Conservation (phyloP, 2,888 invertebrate species). For the Oscheius sp. region DNA sequence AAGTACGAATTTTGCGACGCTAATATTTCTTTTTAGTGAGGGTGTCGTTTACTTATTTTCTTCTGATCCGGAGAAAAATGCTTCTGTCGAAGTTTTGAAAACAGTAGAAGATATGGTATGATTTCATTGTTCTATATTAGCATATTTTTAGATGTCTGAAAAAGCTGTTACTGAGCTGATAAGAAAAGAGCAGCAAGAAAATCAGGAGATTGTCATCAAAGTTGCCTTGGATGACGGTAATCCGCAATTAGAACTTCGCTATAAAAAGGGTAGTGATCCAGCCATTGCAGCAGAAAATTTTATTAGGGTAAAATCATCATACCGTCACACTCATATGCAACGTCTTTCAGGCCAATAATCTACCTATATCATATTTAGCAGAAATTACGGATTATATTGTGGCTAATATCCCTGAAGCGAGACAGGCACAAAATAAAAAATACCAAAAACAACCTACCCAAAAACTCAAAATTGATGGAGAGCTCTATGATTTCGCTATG, state of each 20-base stretch:
- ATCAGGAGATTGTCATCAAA: slow-evolving; percentile 61
- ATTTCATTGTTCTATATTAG: background rate
- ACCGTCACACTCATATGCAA: background rate
- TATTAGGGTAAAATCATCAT: slow-evolving; percentile 53
- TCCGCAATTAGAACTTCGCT: slow-evolving; percentile 59
- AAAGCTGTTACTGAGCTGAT: slow-evolving; percentile 41
- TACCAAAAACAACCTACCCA: slow-evolving; percentile 37
- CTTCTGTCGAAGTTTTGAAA: slow-evolving; percentile 79
- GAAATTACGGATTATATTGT: slow-evolving; percentile 66
- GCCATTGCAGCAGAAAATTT: slow-evolving; percentile 63
- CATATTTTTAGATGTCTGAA: slow-evolving; percentile 72
- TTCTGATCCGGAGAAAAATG: slow-evolving; percentile 81
- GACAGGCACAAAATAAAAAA: slow-evolving; percentile 37
- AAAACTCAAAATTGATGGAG: slow-evolving; percentile 43
- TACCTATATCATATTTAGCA: slow-evolving; percentile 60
- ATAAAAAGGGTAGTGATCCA: slow-evolving; percentile 67
- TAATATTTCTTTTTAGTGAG: slow-evolving; percentile 87
- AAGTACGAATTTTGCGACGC: slow-evolving; percentile 82
- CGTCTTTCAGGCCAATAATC: slow-evolving; percentile 50
- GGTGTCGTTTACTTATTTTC: slow-evolving; percentile 89
- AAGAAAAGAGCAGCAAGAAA: slow-evolving; percentile 38
- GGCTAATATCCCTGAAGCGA: slow-evolving; percentile 59
- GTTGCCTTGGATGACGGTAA: slow-evolving; percentile 66
- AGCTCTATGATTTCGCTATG: slow-evolving; percentile 92
- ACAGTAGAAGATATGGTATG: slow-evolving; percentile 82